phyloP scores from a whole-genome alignment of 2,888 invertebrate species.

The Shargacucullia verbasci region DNA sequence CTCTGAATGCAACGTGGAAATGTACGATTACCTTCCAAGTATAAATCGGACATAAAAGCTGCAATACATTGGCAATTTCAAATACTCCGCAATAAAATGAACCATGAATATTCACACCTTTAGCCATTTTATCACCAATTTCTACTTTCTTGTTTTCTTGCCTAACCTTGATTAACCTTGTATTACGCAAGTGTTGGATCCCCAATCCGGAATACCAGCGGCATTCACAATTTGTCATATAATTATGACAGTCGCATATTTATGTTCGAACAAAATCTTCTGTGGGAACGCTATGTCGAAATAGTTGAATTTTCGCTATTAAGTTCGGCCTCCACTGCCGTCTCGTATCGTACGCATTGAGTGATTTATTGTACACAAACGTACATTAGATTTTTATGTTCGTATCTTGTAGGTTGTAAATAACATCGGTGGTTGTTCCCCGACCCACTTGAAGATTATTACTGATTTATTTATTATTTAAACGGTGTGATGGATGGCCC shows the following conservation, averaged over 20 bases:
- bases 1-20: slow-evolving; percentile 28
- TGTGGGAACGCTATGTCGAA: slow-evolving; percentile 80
- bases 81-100: slow-evolving; percentile 43
- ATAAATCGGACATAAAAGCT: slow-evolving; percentile 38
- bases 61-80: slow-evolving; percentile 43
- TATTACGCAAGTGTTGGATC: slow-evolving; percentile 15
- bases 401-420: slow-evolving; percentile 81
- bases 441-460: slow-evolving; percentile 73
- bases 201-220: slow-evolving; percentile 17
- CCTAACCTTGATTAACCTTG: slow-evolving; percentile 22
- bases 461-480: slow-evolving; percentile 85
- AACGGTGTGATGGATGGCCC: slow-evolving; percentile 76
- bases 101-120: slow-evolving; percentile 44
- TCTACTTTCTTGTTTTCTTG: slow-evolving; percentile 35
- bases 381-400: slow-evolving; percentile 84
- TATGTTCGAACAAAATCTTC: slow-evolving; percentile 49
- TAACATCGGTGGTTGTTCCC: slow-evolving; percentile 71
- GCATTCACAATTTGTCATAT: slow-evolving; percentile 63
- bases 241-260: slow-evolving; percentile 66
- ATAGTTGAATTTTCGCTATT: slow-evolving; percentile 78
- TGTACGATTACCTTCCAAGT: slow-evolving; percentile 20
- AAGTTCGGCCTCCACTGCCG: slow-evolving; percentile 64
- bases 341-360: slow-evolving; percentile 53
- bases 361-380: slow-evolving; percentile 78
- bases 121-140: slow-evolving; percentile 26